These are phyloP conservation scores for Zelleria hepariella DNA, from an alignment of 2,888 invertebrate genomes.

Conservation along the genomic window DNA sequence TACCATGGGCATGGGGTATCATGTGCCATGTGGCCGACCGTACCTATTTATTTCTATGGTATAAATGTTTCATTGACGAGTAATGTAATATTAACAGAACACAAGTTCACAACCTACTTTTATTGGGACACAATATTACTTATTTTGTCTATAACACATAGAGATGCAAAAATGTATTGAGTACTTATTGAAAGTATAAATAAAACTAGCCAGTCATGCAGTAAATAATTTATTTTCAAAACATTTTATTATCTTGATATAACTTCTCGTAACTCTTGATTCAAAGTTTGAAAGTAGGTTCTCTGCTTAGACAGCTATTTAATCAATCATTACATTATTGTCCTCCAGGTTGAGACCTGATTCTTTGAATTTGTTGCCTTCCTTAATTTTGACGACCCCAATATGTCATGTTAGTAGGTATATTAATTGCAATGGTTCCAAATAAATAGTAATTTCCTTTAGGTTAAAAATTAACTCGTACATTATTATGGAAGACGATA, in stretches of 20 bases:
- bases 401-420: not conserved
- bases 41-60: too few relatives aligned
- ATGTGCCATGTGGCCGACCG: too few relatives aligned
- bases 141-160: too few relatives aligned
- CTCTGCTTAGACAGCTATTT: constrained; percentile 57
- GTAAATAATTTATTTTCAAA: constrained; percentile 69
- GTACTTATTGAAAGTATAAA: too few relatives aligned
- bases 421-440: not conserved
- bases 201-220: constrained; percentile 43
- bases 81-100: too few relatives aligned
- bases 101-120: not conserved
- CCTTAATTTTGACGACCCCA: constrained; percentile 8
- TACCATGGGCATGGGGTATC: too few relatives aligned
- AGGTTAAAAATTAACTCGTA: constrained; percentile 28
- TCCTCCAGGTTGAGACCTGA: constrained; percentile 66
- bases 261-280: constrained; percentile 44
- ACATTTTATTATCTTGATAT: constrained; percentile 53
- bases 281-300: constrained; percentile 57
- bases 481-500: constrained; percentile 68
- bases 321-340: constrained; percentile 69
- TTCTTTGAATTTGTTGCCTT: constrained; percentile 22
- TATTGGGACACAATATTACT: not conserved
- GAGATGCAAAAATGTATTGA: too few relatives aligned
- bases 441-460: not conserved
- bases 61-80: too few relatives aligned